Base-by-base conservation (phyloP, 2,797 vertebrate genomes). In the Sparus aurata region DNA sequence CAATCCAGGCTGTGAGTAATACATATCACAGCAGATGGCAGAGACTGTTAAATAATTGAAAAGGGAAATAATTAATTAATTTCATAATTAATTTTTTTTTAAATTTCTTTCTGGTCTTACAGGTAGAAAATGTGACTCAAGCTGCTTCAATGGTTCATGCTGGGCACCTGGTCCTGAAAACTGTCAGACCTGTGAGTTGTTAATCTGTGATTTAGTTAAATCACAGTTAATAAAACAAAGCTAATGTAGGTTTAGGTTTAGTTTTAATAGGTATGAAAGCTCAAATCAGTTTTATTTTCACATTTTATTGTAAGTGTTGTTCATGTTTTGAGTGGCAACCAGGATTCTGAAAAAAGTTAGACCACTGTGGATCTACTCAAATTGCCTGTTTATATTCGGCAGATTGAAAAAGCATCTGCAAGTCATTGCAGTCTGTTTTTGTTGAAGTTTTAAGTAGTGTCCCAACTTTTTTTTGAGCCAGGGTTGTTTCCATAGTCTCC, bases 101-200 rank as follows among this genome's bases (percentile, higher is more conserved):
- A 8, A 1, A 2, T 57, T 57, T 58, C 5, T 76, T 62, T 73
- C 41, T 77, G 25, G 67, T 71, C 81, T 59, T 38, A 45, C 84
- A 99, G 98, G 97, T 94, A 89, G 90, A 46, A 95, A 92, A 81
- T 99, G 98, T 78, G 92, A 98, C 83, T 81, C 92, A 0, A 91
- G 93, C 83, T 98, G 97, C 84, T 95, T 95, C 59, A 96, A 97
- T 77, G 95, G 95, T 57, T 96, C 97, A 3, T 99, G 98, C 83
- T 99, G 98, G 98, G 97, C 95, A 17, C 81, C 96, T 0, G 98
- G 97, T 3, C 90, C 94, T 65, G 81, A 96, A 65, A 96, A 98
- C 84, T 99, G 98, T 87, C 98, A 99, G 92, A 98, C 86, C 54
- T 30, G 98, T 99, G 94, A 97, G 98, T 60, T 55, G 2, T 85